Percentiles rank a stretch among this genome's conserved stretches.
phyloP scores from a whole-genome alignment of 2,888 invertebrate species.

The Pyralis farinalis region DNA sequence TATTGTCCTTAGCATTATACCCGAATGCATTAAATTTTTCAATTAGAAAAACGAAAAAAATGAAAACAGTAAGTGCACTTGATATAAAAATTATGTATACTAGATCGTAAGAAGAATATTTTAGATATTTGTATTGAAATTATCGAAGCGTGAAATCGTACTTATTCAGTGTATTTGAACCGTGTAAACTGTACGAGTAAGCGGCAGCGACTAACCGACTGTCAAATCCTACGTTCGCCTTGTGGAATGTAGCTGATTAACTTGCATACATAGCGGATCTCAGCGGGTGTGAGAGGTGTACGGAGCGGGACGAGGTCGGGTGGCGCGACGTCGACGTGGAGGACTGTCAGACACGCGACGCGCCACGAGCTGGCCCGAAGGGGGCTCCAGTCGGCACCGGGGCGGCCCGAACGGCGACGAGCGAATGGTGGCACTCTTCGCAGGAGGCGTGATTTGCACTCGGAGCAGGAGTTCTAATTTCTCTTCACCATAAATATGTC shows the following conservation, averaged over 20 bases:
- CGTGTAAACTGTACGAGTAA: constrained; percentile 34
- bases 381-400: constrained; percentile 22
- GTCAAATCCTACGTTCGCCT: constrained; percentile 31
- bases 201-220: constrained; percentile 41
- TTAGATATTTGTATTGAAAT: not conserved
- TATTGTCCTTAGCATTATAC: constrained; percentile 1
- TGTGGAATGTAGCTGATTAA: constrained; percentile 47
- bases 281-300: constrained; percentile 26
- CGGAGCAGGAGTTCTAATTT: not conserved
- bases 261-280: constrained; percentile 23
- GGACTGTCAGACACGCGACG: constrained; percentile 72
- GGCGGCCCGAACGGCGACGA: constrained; percentile 10
- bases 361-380: constrained; percentile 55
- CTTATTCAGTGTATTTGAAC: constrained; percentile 10
- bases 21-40: too few species aligned
- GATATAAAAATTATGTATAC: too few species aligned
- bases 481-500: too few species aligned
- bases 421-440: not conserved
- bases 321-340: constrained; percentile 79
- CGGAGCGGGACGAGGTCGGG: constrained; percentile 47
- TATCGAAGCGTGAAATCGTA: constrained; percentile 5
- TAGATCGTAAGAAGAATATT: too few species aligned
- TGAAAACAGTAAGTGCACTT: too few species aligned
- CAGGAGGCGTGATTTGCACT: not conserved
- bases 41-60: too few species aligned